Conservation (phyloP, 2,113 vertebrate species). For the Amphiprion percula region DNA sequence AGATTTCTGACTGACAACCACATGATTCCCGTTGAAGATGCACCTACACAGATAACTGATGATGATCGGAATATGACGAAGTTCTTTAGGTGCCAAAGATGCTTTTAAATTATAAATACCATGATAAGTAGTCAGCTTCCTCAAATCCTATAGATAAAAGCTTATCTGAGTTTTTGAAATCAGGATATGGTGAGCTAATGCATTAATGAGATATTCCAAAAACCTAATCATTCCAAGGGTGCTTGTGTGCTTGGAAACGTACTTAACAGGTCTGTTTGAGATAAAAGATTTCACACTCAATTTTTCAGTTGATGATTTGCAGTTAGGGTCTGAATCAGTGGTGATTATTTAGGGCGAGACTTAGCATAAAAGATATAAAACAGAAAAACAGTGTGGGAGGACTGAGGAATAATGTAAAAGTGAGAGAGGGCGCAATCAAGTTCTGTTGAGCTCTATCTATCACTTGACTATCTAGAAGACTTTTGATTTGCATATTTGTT, state of each 20-base stretch:
- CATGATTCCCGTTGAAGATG: neutral
- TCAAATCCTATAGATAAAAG: too few relatives aligned
- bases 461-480: constrained; percentile 26
- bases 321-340: constrained; percentile 5
- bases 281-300: too few relatives aligned
- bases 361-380: constrained; percentile 34
- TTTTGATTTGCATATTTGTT: neutral
- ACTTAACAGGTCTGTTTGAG: neutral
- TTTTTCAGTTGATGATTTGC: constrained; percentile 11
- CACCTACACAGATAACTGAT: neutral
- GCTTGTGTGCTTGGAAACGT: neutral
- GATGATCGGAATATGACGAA: neutral
- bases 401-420: constrained; percentile 32
- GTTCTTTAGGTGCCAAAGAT: neutral
- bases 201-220: neutral
- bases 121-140: too few relatives aligned
- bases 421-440: constrained; percentile 6
- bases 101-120: neutral
- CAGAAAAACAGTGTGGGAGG: constrained; percentile 25
- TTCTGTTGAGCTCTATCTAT: constrained; percentile 1
- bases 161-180: too few relatives aligned
- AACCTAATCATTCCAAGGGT: too few relatives aligned
- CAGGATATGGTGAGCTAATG: too few relatives aligned
- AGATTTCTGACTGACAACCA: too few relatives aligned
- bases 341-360: constrained; percentile 37